phyloP scores from a whole-genome alignment of 1,140 invertebrate genomes.

The Drosophila tropicalis region DNA sequence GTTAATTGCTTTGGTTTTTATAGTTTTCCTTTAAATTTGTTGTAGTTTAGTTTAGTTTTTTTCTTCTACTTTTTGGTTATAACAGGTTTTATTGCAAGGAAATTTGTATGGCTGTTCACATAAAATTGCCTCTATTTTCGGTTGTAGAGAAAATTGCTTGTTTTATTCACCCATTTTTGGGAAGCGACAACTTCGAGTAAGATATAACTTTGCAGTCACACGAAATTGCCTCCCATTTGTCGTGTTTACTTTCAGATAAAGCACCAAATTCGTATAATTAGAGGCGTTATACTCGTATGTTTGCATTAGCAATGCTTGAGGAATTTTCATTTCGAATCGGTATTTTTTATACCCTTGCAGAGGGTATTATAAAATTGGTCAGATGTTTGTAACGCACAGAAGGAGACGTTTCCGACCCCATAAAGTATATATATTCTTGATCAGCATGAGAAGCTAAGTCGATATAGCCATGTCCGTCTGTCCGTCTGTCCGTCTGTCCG shows the following conservation, averaged over 20 bases:
- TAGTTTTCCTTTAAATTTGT: constrained; percentile 15
- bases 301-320: constrained; percentile 59
- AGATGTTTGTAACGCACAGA: too few species aligned
- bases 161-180: constrained; percentile 31
- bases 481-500: too few species aligned
- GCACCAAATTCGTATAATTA: constrained; percentile 76
- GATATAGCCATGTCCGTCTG: too few species aligned
- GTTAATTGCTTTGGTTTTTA: constrained; percentile 61
- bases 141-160: constrained; percentile 69
- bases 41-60: constrained; percentile 10
- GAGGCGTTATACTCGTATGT: constrained; percentile 55
- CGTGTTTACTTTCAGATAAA: constrained; percentile 73
- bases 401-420: too few species aligned
- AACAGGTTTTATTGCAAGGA: constrained; percentile 60
- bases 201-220: constrained; percentile 27
- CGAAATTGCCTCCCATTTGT: constrained; percentile 66
- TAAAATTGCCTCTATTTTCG: constrained; percentile 65
- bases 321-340: constrained; percentile 5
- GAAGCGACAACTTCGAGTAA: constrained; percentile 42
- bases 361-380: too few species aligned
- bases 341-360: too few species aligned
- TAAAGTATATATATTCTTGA: too few species aligned
- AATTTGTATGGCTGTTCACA: constrained; percentile 34
- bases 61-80: constrained; percentile 34
- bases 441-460: too few species aligned